Percentiles rank a stretch among this genome's conserved stretches.
These are phyloP conservation scores for Xenopus borealis DNA, from an alignment of 2,113 vertebrate species.

Conservation along the genomic window DNA sequence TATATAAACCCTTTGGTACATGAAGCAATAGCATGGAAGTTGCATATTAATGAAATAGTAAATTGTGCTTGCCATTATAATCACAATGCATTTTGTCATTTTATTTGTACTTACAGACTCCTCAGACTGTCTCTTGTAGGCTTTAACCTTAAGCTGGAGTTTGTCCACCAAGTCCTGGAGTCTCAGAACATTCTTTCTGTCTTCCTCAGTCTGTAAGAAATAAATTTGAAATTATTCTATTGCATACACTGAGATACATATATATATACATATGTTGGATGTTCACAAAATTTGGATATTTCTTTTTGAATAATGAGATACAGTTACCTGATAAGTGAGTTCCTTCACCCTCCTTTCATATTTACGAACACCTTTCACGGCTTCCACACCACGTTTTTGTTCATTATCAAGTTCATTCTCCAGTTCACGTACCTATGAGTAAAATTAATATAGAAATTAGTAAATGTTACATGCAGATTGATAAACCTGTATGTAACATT, in stretches of 20 bases:
- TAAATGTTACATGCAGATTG: neutral
- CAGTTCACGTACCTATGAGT: slow-evolving; percentile 73
- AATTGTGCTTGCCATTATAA: too few species aligned
- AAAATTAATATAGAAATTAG: neutral
- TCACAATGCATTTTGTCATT: too few species aligned
- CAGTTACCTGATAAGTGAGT: slow-evolving; percentile 70
- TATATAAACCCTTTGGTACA: too few species aligned
- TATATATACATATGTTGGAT: too few species aligned
- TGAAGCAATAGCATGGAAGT: too few species aligned
- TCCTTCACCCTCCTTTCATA: slow-evolving; percentile 76
- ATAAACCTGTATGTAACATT: too few species aligned
- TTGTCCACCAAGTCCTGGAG: slow-evolving; percentile 76
- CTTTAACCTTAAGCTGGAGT: slow-evolving; percentile 86
- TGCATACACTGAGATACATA: too few species aligned
- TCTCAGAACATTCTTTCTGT: slow-evolving; percentile 70
- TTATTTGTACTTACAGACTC: slow-evolving; percentile 73
- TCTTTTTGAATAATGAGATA: too few species aligned
- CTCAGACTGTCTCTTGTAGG: slow-evolving; percentile 89
- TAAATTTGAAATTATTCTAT: neutral
- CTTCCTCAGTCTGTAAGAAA: slow-evolving; percentile 72
- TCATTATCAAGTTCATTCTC: slow-evolving; percentile 80
- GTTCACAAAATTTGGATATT: too few species aligned
- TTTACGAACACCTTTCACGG: slow-evolving; percentile 69
- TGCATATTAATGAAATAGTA: too few species aligned
- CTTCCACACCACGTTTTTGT: slow-evolving; percentile 69